phyloP scores from a whole-genome alignment of 2,888 invertebrate genomes.

The Myopa tessellatipennis region DNA sequence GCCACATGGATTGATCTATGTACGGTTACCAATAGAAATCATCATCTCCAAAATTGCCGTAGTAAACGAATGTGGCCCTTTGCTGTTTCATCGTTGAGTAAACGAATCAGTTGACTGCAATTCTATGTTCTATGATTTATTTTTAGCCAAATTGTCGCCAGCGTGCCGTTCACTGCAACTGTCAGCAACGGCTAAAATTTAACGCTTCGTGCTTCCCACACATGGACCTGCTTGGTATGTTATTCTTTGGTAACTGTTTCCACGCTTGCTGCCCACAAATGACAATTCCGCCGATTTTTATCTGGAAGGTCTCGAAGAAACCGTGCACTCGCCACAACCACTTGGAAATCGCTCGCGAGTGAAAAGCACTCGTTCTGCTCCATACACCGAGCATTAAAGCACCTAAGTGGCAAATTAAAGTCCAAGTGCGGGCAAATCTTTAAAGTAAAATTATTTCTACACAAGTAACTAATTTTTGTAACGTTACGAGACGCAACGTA shows the following conservation, averaged over 20 bases:
- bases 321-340: constrained; percentile 21
- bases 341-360: constrained; percentile 30
- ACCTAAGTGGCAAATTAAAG: constrained; percentile 63
- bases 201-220: constrained; percentile 55
- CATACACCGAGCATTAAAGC: constrained; percentile 44
- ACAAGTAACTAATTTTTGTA: constrained; percentile 51
- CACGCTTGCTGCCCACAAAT: constrained; percentile 68
- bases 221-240: constrained; percentile 39
- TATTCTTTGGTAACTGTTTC: constrained; percentile 62
- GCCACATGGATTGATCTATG: too few relatives aligned
- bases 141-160: constrained; percentile 63
- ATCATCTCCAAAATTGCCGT: neutral
- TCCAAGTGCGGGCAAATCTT: constrained; percentile 57
- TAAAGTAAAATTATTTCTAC: constrained; percentile 61
- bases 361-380: constrained; percentile 47
- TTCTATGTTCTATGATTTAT: constrained; percentile 58
- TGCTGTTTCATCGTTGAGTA: neutral
- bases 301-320: constrained; percentile 30
- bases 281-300: constrained; percentile 47
- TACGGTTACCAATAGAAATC: neutral
- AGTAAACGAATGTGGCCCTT: neutral
- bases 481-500: constrained; percentile 32
- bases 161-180: constrained; percentile 56
- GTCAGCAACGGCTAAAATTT: constrained; percentile 59
- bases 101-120: constrained; percentile 41